Evolutionary conservation across 1,140 invertebrate genomes (phyloP).

Genomic region (Zaprionus capensis): DNA sequence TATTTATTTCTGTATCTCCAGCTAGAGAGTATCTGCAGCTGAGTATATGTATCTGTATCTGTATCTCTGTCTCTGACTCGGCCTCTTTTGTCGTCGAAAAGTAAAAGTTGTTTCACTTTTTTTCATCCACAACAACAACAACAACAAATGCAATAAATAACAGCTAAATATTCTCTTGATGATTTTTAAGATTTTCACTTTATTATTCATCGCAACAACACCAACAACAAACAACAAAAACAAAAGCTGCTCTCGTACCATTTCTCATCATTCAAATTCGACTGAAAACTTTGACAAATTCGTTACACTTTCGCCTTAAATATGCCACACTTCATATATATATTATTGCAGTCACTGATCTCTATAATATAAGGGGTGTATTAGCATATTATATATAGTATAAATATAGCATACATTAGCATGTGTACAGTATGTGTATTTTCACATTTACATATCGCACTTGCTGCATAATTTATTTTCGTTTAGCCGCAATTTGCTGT

Average conservation of each 20-base stretch:
- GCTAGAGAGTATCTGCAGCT: constrained; percentile 12
- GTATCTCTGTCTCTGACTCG: constrained; percentile 11
- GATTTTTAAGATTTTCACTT: constrained; percentile 45
- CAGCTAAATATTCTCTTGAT: constrained; percentile 71
- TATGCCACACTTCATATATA: constrained; percentile 10
- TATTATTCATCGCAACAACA: constrained; percentile 44
- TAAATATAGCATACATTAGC: neutral
- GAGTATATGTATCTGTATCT: constrained; percentile 14
- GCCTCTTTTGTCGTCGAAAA: constrained; percentile 67
- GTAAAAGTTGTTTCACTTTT: constrained; percentile 80
- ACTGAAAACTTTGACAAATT: constrained; percentile 25
- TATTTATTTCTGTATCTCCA: constrained; percentile 18
- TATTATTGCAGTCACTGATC: neutral
- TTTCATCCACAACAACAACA: constrained; percentile 45
- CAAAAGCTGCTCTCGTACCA: constrained; percentile 4
- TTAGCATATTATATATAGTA: neutral
- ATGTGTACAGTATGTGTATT: neutral
- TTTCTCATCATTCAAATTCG: constrained; percentile 15
- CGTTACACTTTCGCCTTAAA: constrained; percentile 46
- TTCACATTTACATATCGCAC: constrained; percentile 10
- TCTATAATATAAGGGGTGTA: neutral
- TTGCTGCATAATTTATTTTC: constrained; percentile 37
- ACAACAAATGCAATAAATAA: constrained; percentile 27
- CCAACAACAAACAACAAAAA: constrained; percentile 21
- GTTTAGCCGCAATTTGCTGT: constrained; percentile 19